Conservation (phyloP, 2,888 invertebrate genomes). For the Cistogaster globosa region DNA sequence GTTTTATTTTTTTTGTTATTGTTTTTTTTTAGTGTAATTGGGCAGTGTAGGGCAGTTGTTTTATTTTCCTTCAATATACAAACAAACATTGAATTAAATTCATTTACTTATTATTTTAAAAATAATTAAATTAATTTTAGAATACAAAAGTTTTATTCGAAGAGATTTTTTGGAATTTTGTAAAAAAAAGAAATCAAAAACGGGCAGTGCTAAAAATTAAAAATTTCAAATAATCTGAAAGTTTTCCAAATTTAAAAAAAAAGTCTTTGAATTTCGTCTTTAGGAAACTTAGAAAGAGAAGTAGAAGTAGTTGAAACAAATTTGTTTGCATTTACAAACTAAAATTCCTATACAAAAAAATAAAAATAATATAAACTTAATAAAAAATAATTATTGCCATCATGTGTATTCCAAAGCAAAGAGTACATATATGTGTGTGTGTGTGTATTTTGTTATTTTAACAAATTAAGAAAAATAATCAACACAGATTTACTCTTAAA, state of each 20-base stretch:
- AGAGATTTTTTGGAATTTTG: constrained; percentile 50
- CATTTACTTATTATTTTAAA: constrained; percentile 49
- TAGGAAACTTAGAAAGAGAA: constrained; percentile 50
- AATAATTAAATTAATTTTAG: constrained; percentile 39
- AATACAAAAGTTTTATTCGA: constrained; percentile 42
- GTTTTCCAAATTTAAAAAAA: constrained; percentile 38
- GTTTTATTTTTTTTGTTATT: constrained; percentile 43
- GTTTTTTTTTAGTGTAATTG: constrained; percentile 62
- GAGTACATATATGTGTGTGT: constrained; percentile 16
- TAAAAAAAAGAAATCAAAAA: constrained; percentile 33
- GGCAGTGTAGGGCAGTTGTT: constrained; percentile 71
- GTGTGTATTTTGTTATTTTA: constrained; percentile 16
- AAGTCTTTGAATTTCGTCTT: constrained; percentile 51
- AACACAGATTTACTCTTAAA: background rate
- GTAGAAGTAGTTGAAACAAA: constrained; percentile 17
- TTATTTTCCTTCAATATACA: constrained; percentile 63
- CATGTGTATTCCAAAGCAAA: constrained; percentile 33
- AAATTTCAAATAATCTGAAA: constrained; percentile 26
- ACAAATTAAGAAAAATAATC: constrained; percentile 55
- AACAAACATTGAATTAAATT: constrained; percentile 56
- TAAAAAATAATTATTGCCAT: constrained; percentile 65
- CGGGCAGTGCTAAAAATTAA: constrained; percentile 65
- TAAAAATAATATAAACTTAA: constrained; percentile 53
- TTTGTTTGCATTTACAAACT: constrained; percentile 49
- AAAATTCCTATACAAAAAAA: constrained; percentile 43